phyloP scores from a whole-genome alignment of 2,888 invertebrate species.

The Apeira syringaria region DNA sequence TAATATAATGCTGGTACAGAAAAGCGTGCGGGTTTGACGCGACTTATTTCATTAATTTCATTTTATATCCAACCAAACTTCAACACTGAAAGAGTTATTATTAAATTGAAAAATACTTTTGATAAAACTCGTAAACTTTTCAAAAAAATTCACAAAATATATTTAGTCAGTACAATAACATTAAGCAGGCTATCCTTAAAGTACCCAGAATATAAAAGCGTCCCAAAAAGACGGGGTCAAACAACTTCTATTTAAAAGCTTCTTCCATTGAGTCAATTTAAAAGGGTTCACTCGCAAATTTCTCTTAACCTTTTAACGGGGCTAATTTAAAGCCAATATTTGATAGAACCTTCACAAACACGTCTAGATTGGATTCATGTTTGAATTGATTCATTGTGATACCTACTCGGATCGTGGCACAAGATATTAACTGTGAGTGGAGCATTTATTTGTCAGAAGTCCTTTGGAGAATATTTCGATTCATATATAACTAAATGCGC shows the following conservation, averaged over 20 bases:
- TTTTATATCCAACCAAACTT: too few relatives aligned
- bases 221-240: constrained; percentile 5
- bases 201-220: constrained; percentile 7
- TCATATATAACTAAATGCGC: too few relatives aligned
- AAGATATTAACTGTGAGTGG: too few relatives aligned
- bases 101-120: background rate
- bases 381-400: constrained; percentile 5
- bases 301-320: constrained; percentile 7
- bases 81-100: background rate
- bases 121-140: background rate
- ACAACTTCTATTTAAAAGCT: constrained; percentile 7
- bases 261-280: constrained; percentile 13
- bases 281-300: constrained; percentile 14
- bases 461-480: too few relatives aligned
- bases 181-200: constrained; percentile 11
- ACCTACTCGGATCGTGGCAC: too few relatives aligned
- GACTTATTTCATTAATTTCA: too few relatives aligned
- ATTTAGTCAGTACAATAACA: constrained; percentile 3
- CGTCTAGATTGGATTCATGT: background rate
- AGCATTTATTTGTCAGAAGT: too few relatives aligned
- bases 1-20: too few relatives aligned
- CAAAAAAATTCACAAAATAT: background rate
- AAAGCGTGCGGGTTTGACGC: too few relatives aligned
- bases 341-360: constrained; percentile 4
- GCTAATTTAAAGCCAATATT: constrained; percentile 18